These are phyloP conservation scores for Montifringilla adamsi DNA, from an alignment of 2,113 vertebrate genomes.

Conservation along the genomic window DNA sequence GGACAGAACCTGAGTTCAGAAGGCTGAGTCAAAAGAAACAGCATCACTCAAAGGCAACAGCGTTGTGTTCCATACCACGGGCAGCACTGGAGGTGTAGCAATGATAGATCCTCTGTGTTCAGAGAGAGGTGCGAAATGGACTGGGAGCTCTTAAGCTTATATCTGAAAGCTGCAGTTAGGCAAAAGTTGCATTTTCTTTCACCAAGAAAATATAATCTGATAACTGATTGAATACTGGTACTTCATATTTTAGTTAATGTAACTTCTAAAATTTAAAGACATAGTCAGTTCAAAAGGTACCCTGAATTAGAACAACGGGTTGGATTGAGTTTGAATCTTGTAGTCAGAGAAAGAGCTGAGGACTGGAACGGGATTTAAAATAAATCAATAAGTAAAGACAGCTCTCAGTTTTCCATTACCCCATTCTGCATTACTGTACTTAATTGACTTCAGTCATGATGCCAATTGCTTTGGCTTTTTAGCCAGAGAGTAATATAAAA, in stretches of 20 bases:
- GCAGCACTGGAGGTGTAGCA: not conserved
- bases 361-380: not conserved
- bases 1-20: not conserved
- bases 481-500: not conserved
- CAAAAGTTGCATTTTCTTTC: not conserved
- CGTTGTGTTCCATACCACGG: not conserved
- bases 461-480: not conserved
- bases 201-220: not conserved
- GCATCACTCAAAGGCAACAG: not conserved
- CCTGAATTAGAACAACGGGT: not conserved
- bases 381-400: not conserved
- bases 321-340: not conserved
- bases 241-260: not conserved
- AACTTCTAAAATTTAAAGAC: not conserved
- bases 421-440: not conserved
- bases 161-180: not conserved
- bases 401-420: not conserved
- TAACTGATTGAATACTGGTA: not conserved
- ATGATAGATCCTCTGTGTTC: not conserved
- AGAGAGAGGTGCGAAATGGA: not conserved
- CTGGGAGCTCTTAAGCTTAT: not conserved
- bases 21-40: not conserved
- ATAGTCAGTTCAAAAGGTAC: not conserved
- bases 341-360: not conserved
- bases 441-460: not conserved